Conservation (phyloP, 2,797 vertebrate genomes). For the Masticophis lateralis region DNA sequence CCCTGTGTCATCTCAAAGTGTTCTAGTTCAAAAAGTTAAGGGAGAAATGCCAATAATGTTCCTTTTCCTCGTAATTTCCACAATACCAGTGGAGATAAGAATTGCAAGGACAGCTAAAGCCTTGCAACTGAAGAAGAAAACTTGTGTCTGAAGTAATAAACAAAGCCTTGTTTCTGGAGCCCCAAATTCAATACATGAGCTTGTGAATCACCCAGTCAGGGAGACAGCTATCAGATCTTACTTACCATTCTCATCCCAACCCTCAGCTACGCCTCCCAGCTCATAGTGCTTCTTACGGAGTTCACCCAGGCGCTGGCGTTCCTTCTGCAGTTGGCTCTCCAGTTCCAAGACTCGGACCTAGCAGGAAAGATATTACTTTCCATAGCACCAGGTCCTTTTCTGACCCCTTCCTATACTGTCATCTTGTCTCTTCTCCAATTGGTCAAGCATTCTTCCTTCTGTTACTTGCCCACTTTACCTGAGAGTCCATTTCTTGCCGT, state of each 20-base stretch:
- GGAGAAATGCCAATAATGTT: background rate
- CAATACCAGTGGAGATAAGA: background rate
- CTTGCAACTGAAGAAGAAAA: background rate
- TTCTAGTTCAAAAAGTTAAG: background rate
- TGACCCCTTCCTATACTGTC: background rate
- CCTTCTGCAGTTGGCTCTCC: constrained; percentile 91
- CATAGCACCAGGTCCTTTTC: background rate
- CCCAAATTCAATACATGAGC: background rate
- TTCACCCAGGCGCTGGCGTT: constrained; percentile 90
- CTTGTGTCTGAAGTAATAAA: no score
- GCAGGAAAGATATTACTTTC: rapidly evolving
- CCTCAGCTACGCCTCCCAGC: constrained; percentile 90
- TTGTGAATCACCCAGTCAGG: background rate
- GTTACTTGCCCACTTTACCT: constrained; percentile 73
- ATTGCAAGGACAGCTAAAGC: background rate
- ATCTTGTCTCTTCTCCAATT: background rate
- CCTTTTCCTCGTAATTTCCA: background rate
- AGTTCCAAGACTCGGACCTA: constrained; percentile 95
- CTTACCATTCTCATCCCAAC: constrained; percentile 84
- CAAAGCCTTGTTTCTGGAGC: background rate
- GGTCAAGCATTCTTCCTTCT: background rate
- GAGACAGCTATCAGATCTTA: background rate
- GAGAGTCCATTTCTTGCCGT: constrained; percentile 95
- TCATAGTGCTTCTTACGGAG: constrained; percentile 97
- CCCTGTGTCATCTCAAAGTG: background rate